A percentile compares a stretch with the other conserved stretches of the same genome.
These are phyloP conservation scores for Sylvilagus floridanus DNA, from an alignment of 2,797 vertebrate genomes.

Conservation along the genomic window DNA sequence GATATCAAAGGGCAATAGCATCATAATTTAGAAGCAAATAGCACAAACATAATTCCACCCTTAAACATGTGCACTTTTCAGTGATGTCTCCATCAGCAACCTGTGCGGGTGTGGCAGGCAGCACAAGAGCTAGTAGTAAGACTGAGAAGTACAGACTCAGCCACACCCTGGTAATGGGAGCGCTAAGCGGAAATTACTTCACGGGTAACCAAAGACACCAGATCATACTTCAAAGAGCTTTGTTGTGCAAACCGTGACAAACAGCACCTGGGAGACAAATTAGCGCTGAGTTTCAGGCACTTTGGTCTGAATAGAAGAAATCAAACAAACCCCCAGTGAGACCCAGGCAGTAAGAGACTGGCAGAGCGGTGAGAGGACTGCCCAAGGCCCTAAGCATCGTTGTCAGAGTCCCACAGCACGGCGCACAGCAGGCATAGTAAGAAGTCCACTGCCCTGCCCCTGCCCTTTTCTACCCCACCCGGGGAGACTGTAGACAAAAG, in stretches of 20 bases:
- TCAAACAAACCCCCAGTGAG: background rate
- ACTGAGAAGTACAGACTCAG: conserved; percentile 7
- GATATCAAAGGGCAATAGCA: background rate
- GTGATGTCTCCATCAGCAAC: background rate
- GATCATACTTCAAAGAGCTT: conserved; percentile 39
- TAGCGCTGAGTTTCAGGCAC: background rate
- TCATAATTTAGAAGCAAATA: conserved; percentile 9
- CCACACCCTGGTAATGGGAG: background rate
- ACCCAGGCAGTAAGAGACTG: background rate
- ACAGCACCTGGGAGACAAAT: background rate
- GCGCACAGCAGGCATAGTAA: background rate
- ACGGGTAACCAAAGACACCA: conserved; percentile 26
- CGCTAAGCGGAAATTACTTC: background rate
- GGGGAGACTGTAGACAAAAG: background rate
- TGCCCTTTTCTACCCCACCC: background rate
- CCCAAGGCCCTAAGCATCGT: background rate
- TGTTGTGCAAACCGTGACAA: conserved; percentile 16
- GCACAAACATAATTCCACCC: background rate
- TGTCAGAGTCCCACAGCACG: background rate
- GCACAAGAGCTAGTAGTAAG: background rate
- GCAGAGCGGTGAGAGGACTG: background rate
- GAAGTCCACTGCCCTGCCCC: background rate
- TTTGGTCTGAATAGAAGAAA: background rate
- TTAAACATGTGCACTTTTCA: background rate
- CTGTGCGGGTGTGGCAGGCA: background rate